Evolutionary conservation across 2,888 invertebrate genomes (phyloP).

Genomic region (Branchipolynoe longqiensis): DNA sequence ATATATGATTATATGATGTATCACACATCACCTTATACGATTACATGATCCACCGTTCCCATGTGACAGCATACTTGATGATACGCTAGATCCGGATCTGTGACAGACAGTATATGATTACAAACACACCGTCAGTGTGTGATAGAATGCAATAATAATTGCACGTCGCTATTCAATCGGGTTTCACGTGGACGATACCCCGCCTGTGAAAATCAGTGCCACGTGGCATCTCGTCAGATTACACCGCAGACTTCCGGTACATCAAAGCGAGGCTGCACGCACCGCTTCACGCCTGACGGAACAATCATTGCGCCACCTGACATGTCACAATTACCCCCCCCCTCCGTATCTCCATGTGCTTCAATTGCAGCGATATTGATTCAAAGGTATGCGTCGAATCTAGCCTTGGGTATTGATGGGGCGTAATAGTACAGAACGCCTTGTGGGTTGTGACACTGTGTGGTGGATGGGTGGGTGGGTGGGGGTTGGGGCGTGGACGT

Average conservation of each 20-base stretch:
- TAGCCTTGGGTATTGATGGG: background rate
- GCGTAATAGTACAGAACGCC: background rate
- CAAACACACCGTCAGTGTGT: too few relatives aligned
- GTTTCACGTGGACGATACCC: too few relatives aligned
- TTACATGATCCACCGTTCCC: too few relatives aligned
- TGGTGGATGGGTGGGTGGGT: too few relatives aligned
- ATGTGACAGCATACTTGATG: too few relatives aligned
- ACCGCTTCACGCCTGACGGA: background rate
- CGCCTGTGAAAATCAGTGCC: background rate
- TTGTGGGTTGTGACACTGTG: constrained; percentile 19
- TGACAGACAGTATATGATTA: too few relatives aligned
- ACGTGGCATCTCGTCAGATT: background rate
- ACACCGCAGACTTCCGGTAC: background rate
- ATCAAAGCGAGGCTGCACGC: constrained; percentile 14
- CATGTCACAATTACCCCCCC: constrained; percentile 30
- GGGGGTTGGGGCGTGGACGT: background rate
- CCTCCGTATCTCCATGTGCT: background rate
- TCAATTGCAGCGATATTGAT: background rate
- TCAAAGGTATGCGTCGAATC: constrained; percentile 13
- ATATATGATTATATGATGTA: too few relatives aligned
- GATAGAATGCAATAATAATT: too few relatives aligned
- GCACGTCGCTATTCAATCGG: too few relatives aligned
- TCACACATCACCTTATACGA: too few relatives aligned
- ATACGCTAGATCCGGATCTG: too few relatives aligned
- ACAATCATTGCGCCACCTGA: constrained; percentile 4